phyloP scores from a whole-genome alignment of 2,888 invertebrate species.

The Cordylochernes scorpioides region DNA sequence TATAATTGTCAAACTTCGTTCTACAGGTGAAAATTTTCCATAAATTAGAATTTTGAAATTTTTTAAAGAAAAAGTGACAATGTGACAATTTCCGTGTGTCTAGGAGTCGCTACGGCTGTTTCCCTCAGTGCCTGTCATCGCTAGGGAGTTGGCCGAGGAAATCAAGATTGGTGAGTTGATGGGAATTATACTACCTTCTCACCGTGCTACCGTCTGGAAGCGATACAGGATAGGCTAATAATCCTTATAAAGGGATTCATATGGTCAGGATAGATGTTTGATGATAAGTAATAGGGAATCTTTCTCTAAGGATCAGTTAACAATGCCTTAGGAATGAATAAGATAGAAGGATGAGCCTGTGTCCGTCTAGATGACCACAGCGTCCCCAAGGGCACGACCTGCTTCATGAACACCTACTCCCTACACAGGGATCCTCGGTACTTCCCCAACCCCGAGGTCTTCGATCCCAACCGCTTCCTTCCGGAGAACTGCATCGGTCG shows the following conservation, averaged over 20 bases:
- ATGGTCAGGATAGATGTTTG: too few species aligned
- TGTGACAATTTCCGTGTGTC: neutral
- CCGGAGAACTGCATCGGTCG: conserved; percentile 11
- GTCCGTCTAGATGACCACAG: conserved; percentile 13
- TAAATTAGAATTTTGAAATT: too few species aligned
- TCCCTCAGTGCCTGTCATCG: conserved; percentile 22
- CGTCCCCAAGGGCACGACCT: conserved; percentile 18
- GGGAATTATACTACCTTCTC: too few species aligned
- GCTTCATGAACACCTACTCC: conserved; percentile 16
- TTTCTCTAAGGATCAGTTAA: too few species aligned
- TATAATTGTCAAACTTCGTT: too few species aligned
- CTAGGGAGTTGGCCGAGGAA: conserved; percentile 18
- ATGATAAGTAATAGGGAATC: too few species aligned
- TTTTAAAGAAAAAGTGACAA: too few species aligned
- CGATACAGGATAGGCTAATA: too few species aligned
- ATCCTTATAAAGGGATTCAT: too few species aligned
- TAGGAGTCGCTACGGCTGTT: conserved; percentile 20
- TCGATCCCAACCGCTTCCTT: conserved; percentile 20
- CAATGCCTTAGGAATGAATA: neutral
- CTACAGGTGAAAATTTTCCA: too few species aligned
- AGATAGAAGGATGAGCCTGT: neutral
- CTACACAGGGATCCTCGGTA: conserved; percentile 17
- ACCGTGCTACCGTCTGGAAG: too few species aligned
- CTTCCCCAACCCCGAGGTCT: conserved; percentile 22
- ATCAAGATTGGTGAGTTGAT: conserved; percentile 15